Conservation (phyloP, 2,888 invertebrate species). For the Phorcus lineatus region DNA sequence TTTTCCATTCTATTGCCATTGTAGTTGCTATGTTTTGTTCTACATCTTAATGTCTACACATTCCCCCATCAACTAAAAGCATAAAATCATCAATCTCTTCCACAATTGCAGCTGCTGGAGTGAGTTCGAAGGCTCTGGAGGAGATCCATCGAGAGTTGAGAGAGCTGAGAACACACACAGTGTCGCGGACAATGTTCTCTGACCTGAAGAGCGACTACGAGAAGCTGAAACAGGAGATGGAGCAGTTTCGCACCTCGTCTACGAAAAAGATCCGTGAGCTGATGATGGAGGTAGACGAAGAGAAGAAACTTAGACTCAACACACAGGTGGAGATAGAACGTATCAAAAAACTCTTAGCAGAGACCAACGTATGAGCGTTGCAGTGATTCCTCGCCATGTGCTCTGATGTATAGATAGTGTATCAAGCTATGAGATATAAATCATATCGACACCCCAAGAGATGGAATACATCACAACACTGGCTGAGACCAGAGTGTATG, state of each 20-base stretch:
- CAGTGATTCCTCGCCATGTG: neutral
- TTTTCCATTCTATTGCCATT: too few relatives aligned
- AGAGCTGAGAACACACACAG: conserved; percentile 58
- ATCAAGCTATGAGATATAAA: neutral
- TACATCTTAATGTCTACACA: too few relatives aligned
- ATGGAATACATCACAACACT: too few relatives aligned
- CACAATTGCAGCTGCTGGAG: conserved; percentile 34
- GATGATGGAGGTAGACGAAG: conserved; percentile 74
- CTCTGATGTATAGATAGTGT: neutral
- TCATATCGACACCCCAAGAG: neutral
- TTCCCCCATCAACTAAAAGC: too few relatives aligned
- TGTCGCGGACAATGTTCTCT: conserved; percentile 84
- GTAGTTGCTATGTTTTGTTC: too few relatives aligned
- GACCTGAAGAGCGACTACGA: conserved; percentile 80
- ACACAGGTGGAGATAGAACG: conserved; percentile 76
- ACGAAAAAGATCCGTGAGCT: conserved; percentile 67
- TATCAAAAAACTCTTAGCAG: conserved; percentile 70
- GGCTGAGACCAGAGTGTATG: too few relatives aligned
- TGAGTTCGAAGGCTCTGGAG: conserved; percentile 52
- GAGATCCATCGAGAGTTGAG: conserved; percentile 62
- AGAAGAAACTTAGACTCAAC: conserved; percentile 74
- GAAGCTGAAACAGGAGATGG: conserved; percentile 63
- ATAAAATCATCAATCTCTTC: neutral
- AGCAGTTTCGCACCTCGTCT: conserved; percentile 54
- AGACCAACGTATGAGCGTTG: conserved; percentile 51